A percentile compares a stretch with the other conserved stretches of the same genome.
Evolutionary conservation across 2,113 vertebrate genomes (phyloP).

Genomic region (Emydura subglobosa): DNA sequence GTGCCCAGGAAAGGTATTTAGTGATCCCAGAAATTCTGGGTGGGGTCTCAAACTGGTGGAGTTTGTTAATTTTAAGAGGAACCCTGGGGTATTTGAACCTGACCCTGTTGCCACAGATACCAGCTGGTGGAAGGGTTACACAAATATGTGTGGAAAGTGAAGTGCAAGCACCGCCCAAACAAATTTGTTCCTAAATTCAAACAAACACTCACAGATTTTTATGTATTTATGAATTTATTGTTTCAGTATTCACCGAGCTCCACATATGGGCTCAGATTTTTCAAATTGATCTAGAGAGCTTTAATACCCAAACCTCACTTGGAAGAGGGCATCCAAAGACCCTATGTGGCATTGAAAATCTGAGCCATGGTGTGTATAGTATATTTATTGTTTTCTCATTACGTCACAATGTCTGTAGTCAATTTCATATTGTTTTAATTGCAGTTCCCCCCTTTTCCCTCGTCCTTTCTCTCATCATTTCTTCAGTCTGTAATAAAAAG

Average conservation of each 20-base stretch:
- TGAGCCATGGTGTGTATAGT: background rate
- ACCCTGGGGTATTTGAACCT: background rate
- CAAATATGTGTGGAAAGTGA: background rate
- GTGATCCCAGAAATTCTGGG: background rate
- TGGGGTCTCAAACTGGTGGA: background rate
- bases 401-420: background rate
- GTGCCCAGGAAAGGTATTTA: background rate
- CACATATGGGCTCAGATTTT: background rate
- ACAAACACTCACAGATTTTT: too few relatives aligned
- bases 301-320: background rate
- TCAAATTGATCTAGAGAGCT: background rate
- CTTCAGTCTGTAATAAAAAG: background rate
- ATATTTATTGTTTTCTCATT: background rate
- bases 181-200: background rate
- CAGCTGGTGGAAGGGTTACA: background rate
- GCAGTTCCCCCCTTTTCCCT: background rate
- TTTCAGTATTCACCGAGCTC: background rate
- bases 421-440: background rate
- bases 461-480: background rate
- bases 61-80: background rate
- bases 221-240: too few relatives aligned
- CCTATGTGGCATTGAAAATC: background rate
- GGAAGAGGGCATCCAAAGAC: background rate
- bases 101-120: background rate
- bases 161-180: background rate